Conservation (phyloP, 2,797 vertebrate genomes). For the Phaenicophaeus curvirostris region DNA sequence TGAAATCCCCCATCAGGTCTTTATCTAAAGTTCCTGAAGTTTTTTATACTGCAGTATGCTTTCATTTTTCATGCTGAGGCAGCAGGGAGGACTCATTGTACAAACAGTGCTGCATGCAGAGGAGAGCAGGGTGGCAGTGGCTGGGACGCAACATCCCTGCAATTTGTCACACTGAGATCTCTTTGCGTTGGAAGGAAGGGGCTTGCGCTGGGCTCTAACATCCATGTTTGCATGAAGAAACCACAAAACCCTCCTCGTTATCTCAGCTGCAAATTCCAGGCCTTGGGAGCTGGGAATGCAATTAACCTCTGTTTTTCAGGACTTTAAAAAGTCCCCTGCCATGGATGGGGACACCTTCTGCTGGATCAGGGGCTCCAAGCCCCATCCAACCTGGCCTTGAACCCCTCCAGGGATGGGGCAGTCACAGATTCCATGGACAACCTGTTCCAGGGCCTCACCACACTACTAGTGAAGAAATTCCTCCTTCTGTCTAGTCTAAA, state of each 20-base stretch:
- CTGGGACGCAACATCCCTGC: neutral
- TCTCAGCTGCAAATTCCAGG: neutral
- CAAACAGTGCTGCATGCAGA: fast-evolving
- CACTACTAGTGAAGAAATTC: too few relatives aligned
- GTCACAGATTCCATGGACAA: too few relatives aligned
- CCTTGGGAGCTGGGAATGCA: neutral
- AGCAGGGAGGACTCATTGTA: neutral
- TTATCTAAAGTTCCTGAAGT: neutral
- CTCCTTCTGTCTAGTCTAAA: too few relatives aligned
- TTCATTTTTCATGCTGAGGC: neutral
- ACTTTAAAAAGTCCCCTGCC: too few relatives aligned
- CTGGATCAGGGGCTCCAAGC: too few relatives aligned
- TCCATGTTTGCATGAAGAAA: neutral
- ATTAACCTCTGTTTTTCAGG: neutral
- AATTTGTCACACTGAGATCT: neutral
- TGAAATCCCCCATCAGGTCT: neutral
- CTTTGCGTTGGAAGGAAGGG: neutral
- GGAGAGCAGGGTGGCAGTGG: neutral
- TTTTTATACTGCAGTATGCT: neutral
- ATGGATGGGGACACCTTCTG: too few relatives aligned
- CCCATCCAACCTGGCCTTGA: too few relatives aligned
- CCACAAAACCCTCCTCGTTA: neutral
- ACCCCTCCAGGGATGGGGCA: too few relatives aligned
- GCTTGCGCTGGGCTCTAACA: neutral
- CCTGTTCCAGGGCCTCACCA: too few relatives aligned